phyloP scores from a whole-genome alignment of 1,140 invertebrate genomes.

The Magallana gigas region DNA sequence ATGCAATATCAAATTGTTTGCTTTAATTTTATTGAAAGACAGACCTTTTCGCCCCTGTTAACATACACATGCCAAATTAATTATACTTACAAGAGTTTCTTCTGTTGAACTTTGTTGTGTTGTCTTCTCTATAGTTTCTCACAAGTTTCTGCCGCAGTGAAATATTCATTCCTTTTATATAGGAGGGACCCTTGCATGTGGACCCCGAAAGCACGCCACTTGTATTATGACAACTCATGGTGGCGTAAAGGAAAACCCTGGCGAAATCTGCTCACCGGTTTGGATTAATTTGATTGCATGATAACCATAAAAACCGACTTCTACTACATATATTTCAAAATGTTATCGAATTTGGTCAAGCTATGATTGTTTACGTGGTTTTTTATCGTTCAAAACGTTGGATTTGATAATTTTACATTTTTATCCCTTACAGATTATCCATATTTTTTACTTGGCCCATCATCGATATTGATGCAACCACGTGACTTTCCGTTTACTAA shows the following conservation, averaged over 20 bases:
- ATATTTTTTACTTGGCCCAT: conserved; percentile 18
- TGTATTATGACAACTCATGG: conserved; percentile 9
- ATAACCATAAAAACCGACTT: no score
- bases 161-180: background rate
- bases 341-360: no score
- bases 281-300: no score
- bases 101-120: no score
- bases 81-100: background rate
- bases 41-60: background rate
- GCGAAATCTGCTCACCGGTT: background rate
- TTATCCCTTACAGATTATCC: background rate
- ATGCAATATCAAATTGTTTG: background rate
- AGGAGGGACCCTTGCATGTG: conserved; percentile 23
- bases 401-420: no score
- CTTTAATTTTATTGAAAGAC: background rate
- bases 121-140: background rate
- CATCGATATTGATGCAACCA: background rate
- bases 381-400: no score
- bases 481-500: conserved; percentile 31
- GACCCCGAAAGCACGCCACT: conserved; percentile 17
- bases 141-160: background rate
- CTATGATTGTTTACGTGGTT: no score
- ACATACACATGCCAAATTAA: background rate
- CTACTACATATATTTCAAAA: no score
- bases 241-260: background rate